Conservation (phyloP, 2,888 invertebrate genomes). For the Drosophila pseudotakahashii region DNA sequence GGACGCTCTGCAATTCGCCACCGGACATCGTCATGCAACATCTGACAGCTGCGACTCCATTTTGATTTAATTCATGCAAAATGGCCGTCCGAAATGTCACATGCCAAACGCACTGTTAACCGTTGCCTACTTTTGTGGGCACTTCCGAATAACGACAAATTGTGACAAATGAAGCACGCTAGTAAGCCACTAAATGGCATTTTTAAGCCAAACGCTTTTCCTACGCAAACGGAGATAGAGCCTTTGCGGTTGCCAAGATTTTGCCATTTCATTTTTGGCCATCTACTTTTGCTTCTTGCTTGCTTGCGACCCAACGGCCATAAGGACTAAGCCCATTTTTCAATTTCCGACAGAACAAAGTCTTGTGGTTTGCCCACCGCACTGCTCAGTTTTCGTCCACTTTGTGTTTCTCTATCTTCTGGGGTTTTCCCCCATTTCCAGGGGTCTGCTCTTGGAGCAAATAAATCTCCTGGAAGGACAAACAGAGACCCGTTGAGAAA, state of each 20-base stretch:
- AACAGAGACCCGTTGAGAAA: constrained; percentile 11
- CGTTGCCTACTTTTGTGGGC: constrained; percentile 16
- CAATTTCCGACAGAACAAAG: constrained; percentile 69
- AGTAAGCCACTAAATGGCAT: constrained; percentile 51
- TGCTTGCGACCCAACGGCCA: constrained; percentile 17
- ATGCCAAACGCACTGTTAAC: constrained; percentile 4
- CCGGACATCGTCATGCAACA: constrained; percentile 6
- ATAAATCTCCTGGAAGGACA: constrained; percentile 41
- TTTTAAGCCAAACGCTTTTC: constrained; percentile 48
- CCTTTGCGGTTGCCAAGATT: constrained; percentile 62
- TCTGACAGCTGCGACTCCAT: constrained; percentile 36
- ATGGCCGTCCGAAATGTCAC: constrained; percentile 30
- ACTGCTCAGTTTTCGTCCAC: constrained; percentile 8
- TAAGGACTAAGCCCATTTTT: constrained; percentile 65
- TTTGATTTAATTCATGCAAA: constrained; percentile 48
- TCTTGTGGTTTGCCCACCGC: constrained; percentile 52
- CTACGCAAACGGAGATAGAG: neutral
- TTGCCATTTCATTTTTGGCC: constrained; percentile 25
- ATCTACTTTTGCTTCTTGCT: constrained; percentile 43
- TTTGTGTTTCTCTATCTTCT: constrained; percentile 6
- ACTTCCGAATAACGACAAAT: constrained; percentile 31
- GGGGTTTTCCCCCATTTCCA: constrained; percentile 2
- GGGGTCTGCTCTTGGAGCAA: constrained; percentile 28
- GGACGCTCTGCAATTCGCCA: neutral
- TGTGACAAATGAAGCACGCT: constrained; percentile 47